Base-by-base conservation (phyloP, 2,797 vertebrate species). In the Phyllotis vaccarum region DNA sequence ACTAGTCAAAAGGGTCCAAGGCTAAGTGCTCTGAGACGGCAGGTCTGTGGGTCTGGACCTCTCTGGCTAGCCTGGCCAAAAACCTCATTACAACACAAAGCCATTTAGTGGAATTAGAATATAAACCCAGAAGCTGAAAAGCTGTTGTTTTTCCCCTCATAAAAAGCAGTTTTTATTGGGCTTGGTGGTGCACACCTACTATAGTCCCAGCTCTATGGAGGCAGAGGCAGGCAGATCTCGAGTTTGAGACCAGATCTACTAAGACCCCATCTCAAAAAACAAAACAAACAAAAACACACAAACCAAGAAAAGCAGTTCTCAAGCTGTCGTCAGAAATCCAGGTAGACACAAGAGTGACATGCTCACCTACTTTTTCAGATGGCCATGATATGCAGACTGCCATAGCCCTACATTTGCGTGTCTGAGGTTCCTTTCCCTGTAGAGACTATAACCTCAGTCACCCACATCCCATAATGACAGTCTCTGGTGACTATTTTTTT, bases 111-210 rank as follows among this genome's bases (percentile, higher is more conserved):
- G n/a, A 93, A 92, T 66, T 74, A 7, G 27, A 94, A 58, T 54
- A 92, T 14, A 95, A 89, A 74, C 56, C 64, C 70, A 96, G 21
- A 31, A 40, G 70, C 64, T 80, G 29, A 60, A 95, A 92, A n/a
- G 56, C 46, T 52, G 72, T 76, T 70, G 46, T 72, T 82, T 82
- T 91, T 74, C 68, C 78, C 37, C 72, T 56, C 76, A 5, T 31
- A 79, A 49, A 58, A 86, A 72, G n/a, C 49, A 79, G 24, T 91
- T 89, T 95, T 89, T 34, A 24, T 56, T 66, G 11, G 46, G 46
- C 62, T 52, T 68, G 16, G 43, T n/a, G 40, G 40, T 29, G 1
- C 66, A 70, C 8, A 7, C 34, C 64, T 70, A 16, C 64, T 70
- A 10, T 70, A 70, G 54, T 86, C 64, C 22, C 49, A 70, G 64